These are phyloP conservation scores for Spicauda simplicius DNA, from an alignment of 2,888 invertebrate species.

Conservation along the genomic window DNA sequence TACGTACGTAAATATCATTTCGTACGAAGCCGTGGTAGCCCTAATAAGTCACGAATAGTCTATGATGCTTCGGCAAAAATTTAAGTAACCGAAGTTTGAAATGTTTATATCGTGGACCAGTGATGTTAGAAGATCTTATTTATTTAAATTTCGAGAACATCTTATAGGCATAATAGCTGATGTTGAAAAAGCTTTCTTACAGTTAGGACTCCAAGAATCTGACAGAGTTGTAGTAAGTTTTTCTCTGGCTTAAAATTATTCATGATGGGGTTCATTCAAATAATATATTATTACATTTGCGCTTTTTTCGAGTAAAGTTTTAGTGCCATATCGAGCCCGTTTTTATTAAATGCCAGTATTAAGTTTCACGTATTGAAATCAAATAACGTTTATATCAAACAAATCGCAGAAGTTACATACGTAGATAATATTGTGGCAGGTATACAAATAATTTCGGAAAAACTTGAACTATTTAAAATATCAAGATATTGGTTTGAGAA, in stretches of 20 bases:
- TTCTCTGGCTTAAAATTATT: conserved; percentile 43
- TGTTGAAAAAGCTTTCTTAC: conserved; percentile 48
- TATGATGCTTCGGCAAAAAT: conserved; percentile 17
- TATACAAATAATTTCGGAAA: no score
- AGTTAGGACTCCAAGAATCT: conserved; percentile 40
- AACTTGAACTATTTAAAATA: no score
- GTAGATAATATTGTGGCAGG: no score
- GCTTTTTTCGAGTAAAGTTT: conserved; percentile 35
- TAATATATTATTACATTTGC: conserved; percentile 32
- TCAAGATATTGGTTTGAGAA: no score
- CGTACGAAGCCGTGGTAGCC: no score
- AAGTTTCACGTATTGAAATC: conserved; percentile 30
- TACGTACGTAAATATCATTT: no score
- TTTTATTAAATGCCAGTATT: conserved; percentile 41
- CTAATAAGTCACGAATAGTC: no score
- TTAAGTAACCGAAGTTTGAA: conserved; percentile 43
- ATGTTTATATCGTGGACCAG: conserved; percentile 44
- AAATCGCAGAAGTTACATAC: no score
- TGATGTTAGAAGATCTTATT: conserved; percentile 45
- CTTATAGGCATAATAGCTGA: conserved; percentile 44
- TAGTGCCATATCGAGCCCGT: conserved; percentile 38
- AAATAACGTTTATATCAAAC: no score
- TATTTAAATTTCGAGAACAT: conserved; percentile 44
- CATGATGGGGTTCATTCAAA: conserved; percentile 1
- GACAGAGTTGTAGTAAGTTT: conserved; percentile 44